phyloP scores from a whole-genome alignment of 2,113 vertebrate species.

The Leptodactylus fuscus region DNA sequence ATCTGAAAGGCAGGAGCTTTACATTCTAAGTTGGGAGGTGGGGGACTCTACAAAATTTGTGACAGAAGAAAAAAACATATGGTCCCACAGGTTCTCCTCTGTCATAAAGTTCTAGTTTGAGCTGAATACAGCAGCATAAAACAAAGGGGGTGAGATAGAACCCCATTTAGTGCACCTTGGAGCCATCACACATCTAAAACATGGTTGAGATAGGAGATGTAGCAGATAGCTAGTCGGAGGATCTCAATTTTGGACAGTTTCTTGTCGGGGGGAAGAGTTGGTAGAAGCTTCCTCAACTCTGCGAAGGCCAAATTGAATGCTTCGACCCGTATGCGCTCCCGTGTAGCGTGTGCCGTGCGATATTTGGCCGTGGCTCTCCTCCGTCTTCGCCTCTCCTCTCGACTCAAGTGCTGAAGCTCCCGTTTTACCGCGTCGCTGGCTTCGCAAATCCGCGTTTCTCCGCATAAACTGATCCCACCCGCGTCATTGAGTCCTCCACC shows the following conservation, averaged over 20 bases:
- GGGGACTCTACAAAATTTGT: constrained; percentile 36
- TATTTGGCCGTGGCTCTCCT: constrained; percentile 78
- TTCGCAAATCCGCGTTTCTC: constrained; percentile 67
- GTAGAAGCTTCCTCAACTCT: constrained; percentile 77
- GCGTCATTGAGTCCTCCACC: constrained; percentile 51
- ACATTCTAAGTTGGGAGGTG: constrained; percentile 51
- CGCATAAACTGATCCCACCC: background rate
- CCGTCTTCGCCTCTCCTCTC: constrained; percentile 74
- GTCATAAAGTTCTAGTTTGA: constrained; percentile 47
- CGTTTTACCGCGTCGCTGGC: constrained; percentile 67
- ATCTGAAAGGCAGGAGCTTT: constrained; percentile 26
- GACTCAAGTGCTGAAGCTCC: constrained; percentile 75
- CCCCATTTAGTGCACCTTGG: background rate
- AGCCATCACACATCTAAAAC: constrained; percentile 72
- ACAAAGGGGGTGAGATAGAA: background rate
- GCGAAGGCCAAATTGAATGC: constrained; percentile 82
- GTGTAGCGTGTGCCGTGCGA: constrained; percentile 79
- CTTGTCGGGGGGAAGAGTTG: constrained; percentile 79
- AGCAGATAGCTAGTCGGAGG: constrained; percentile 79
- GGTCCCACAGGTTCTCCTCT: background rate
- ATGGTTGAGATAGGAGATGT: constrained; percentile 81
- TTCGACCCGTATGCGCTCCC: constrained; percentile 79
- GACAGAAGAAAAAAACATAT: background rate
- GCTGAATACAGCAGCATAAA: constrained; percentile 45
- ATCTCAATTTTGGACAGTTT: constrained; percentile 83